Evolutionary conservation across 2,797 vertebrate genomes (phyloP).

Genomic region (Rhabdophis nuchalis): DNA sequence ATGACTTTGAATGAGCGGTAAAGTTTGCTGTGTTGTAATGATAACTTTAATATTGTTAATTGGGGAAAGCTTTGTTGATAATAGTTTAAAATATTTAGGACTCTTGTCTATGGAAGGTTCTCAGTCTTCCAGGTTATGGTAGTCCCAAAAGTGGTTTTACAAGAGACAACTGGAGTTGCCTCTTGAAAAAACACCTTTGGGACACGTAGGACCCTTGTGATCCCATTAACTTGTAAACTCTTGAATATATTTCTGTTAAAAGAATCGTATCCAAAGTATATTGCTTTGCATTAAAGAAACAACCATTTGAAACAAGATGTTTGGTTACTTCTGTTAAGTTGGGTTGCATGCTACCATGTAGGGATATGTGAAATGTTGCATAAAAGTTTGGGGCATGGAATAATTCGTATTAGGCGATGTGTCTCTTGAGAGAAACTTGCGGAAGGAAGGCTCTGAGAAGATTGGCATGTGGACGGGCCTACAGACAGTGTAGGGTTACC

Average conservation of each 20-base stretch:
- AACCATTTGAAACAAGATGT: neutral
- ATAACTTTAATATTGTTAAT: neutral
- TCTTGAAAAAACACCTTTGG: neutral
- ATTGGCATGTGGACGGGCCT: neutral
- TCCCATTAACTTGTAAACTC: fast-evolving
- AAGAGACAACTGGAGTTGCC: no score
- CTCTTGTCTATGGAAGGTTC: neutral
- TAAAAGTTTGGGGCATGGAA: neutral
- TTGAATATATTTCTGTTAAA: neutral
- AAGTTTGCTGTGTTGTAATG: neutral
- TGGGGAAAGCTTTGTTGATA: neutral
- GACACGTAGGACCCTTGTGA: neutral
- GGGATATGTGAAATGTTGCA: neutral
- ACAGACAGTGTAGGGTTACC: neutral
- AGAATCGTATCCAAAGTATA: neutral
- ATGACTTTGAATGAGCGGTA: neutral
- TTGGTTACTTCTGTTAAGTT: neutral
- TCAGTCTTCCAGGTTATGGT: neutral
- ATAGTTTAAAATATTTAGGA: neutral
- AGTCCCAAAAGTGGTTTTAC: no score
- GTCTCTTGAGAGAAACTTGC: neutral
- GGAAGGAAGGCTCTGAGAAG: neutral
- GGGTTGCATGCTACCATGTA: neutral
- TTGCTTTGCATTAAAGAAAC: neutral
- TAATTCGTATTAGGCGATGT: neutral